These are phyloP conservation scores for Achroia grisella DNA, from an alignment of 1,140 invertebrate genomes.

Conservation along the genomic window DNA sequence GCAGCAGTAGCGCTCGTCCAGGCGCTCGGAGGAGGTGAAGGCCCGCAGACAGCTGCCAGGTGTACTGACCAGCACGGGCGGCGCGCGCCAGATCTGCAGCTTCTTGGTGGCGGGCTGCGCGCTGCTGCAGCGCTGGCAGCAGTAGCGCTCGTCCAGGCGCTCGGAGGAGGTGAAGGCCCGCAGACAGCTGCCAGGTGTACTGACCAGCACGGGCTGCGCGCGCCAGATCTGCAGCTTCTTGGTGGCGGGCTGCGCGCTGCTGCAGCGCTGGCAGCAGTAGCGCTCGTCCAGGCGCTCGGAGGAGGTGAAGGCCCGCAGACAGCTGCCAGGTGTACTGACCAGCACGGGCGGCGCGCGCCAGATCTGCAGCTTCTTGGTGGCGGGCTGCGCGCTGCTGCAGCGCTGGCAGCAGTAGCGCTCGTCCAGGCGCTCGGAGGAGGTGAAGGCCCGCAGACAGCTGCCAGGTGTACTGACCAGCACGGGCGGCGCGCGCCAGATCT, in stretches of 20 bases:
- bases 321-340: slow-evolving; percentile 54
- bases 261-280: slow-evolving; percentile 89
- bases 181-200: slow-evolving; percentile 75
- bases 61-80: slow-evolving; percentile 91
- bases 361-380: slow-evolving; percentile 91
- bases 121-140: slow-evolving; percentile 86
- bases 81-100: slow-evolving; percentile 91
- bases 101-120: slow-evolving; percentile 90
- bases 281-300: no score
- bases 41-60: no score
- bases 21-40: slow-evolving; percentile 84
- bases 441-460: slow-evolving; percentile 80
- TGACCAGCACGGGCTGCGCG: slow-evolving; percentile 88
- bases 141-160: slow-evolving; percentile 88
- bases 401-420: slow-evolving; percentile 89
- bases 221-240: slow-evolving; percentile 94
- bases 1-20: slow-evolving; percentile 91
- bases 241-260: slow-evolving; percentile 85
- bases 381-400: slow-evolving; percentile 87
- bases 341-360: slow-evolving; percentile 91
- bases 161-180: slow-evolving; percentile 91
- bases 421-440: no score
- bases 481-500: slow-evolving; percentile 91
- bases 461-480: no score
- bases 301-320: slow-evolving; percentile 81